Percentiles rank a stretch among this genome's conserved stretches.
phyloP scores from a whole-genome alignment of 2,113 vertebrate species.

The Spilogale gracilis region DNA sequence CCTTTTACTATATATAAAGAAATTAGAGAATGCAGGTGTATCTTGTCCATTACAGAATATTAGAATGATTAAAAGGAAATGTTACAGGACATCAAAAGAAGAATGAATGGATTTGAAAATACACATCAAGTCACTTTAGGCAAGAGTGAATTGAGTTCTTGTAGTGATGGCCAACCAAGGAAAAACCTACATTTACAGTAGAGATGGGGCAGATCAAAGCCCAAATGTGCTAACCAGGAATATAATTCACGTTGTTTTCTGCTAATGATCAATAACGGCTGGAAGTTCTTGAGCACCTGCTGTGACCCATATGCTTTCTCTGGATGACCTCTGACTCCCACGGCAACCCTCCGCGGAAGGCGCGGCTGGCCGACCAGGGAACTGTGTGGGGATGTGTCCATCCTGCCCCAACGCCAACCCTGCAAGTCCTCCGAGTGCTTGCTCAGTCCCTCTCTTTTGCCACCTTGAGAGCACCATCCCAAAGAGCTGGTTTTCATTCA shows the following conservation, averaged over 20 bases:
- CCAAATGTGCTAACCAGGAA: not conserved
- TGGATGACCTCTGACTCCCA: not conserved
- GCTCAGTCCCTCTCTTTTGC: not conserved
- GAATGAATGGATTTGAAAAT: not conserved
- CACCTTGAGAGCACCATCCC: too few relatives aligned
- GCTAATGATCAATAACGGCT: not conserved
- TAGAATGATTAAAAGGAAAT: not conserved
- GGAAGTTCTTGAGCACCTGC: not conserved
- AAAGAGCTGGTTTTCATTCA: not conserved
- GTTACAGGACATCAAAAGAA: not conserved
- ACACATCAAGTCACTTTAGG: not conserved
- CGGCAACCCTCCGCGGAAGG: not conserved
- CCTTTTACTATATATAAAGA: not conserved
- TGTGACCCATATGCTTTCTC: too few relatives aligned
- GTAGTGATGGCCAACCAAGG: not conserved
- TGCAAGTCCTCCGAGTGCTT: not conserved
- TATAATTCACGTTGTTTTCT: not conserved
- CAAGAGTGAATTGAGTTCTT: not conserved
- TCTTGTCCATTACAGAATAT: not conserved
- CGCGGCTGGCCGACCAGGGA: not conserved
- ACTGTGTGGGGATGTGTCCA: not conserved
- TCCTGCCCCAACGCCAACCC: fast-evolving
- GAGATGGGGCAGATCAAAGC: too few relatives aligned
- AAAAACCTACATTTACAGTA: not conserved
- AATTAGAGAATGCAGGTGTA: fast-evolving